phyloP scores from a whole-genome alignment of 2,113 vertebrate species.

The Esox niger region DNA sequence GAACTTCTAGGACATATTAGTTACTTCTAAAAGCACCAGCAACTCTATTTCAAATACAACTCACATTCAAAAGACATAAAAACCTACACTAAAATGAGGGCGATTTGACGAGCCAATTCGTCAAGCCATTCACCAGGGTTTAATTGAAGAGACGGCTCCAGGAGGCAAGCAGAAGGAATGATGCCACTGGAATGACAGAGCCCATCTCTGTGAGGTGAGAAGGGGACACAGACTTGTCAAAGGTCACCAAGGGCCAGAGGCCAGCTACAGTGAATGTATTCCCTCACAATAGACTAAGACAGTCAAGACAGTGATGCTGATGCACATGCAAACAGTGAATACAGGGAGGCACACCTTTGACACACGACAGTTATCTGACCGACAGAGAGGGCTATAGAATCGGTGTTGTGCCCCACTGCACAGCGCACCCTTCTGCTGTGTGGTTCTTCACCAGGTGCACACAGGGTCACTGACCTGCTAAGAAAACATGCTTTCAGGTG shows the following conservation, averaged over 20 bases:
- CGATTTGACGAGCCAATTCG: constrained; percentile 63
- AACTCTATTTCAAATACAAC: constrained; percentile 63
- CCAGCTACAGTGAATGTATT: constrained; percentile 35
- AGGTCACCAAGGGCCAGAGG: constrained; percentile 67
- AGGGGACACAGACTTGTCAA: constrained; percentile 64
- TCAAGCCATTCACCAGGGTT: constrained; percentile 67
- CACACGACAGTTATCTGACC: background rate
- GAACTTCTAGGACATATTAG: too few relatives aligned
- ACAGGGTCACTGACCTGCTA: constrained; percentile 31
- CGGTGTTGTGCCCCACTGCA: background rate
- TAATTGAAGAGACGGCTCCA: constrained; percentile 59
- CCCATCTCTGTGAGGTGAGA: constrained; percentile 66
- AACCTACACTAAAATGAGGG: too few relatives aligned
- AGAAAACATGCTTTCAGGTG: constrained; percentile 27
- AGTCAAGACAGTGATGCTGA: constrained; percentile 27
- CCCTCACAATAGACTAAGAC: background rate
- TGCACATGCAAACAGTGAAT: constrained; percentile 33
- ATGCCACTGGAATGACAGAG: constrained; percentile 40
- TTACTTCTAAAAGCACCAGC: too few relatives aligned
- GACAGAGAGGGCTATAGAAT: background rate
- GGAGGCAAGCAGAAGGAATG: background rate
- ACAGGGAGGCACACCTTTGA: background rate
- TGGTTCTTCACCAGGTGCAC: background rate
- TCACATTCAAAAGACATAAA: too few relatives aligned
- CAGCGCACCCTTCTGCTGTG: too few relatives aligned